These are phyloP conservation scores for Sinocyclocheilus anophthalmus DNA, from an alignment of 2,113 vertebrate species.

Conservation along the genomic window DNA sequence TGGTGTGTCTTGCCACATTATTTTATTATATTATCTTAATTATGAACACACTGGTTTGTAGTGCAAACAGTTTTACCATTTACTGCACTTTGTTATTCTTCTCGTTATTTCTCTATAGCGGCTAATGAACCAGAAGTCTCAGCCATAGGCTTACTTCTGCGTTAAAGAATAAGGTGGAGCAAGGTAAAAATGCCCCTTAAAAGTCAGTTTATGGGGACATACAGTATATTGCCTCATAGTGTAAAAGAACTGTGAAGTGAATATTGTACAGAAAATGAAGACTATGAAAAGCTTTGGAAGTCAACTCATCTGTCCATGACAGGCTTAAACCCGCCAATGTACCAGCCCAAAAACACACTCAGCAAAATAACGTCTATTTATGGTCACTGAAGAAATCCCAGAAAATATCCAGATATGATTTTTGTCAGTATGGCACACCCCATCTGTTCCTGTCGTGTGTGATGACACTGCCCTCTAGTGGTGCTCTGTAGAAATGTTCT, in stretches of 20 bases:
- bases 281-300: neutral
- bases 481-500: conserved; percentile 2
- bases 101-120: too few relatives aligned
- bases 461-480: conserved; percentile 41
- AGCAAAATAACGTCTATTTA: neutral
- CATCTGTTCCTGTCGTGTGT: too few relatives aligned
- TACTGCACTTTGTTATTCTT: too few relatives aligned
- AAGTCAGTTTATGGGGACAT: neutral
- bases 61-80: too few relatives aligned
- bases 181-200: neutral
- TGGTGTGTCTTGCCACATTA: too few relatives aligned
- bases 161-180: too few relatives aligned
- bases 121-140: too few relatives aligned
- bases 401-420: neutral
- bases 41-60: too few relatives aligned
- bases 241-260: neutral
- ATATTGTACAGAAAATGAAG: neutral
- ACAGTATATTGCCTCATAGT: neutral
- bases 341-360: neutral
- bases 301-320: neutral
- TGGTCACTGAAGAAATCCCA: neutral
- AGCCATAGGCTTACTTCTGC: too few relatives aligned
- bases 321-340: neutral
- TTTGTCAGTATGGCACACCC: neutral
- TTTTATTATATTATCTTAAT: too few relatives aligned